Percentiles rank a stretch among this genome's conserved stretches.
These are phyloP conservation scores for Thecophora atra DNA, from an alignment of 2,888 invertebrate genomes.

Conservation along the genomic window DNA sequence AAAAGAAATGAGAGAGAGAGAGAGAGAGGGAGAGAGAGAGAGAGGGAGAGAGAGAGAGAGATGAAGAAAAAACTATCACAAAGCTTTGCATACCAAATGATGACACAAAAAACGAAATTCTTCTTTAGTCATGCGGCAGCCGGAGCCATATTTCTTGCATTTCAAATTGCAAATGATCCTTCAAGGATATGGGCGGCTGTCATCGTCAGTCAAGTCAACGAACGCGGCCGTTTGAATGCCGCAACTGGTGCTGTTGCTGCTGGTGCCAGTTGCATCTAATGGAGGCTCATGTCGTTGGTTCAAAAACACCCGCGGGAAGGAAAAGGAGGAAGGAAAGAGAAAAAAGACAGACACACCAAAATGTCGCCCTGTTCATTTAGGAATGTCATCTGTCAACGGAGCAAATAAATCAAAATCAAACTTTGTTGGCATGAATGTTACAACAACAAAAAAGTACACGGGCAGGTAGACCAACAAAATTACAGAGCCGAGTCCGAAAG, in stretches of 20 bases:
- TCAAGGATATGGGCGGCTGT: slow-evolving; percentile 37
- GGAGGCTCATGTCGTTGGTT: slow-evolving; percentile 24
- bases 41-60: background rate
- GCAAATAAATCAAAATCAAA: slow-evolving; percentile 51
- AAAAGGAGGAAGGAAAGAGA: background rate
- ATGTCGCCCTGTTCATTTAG: slow-evolving; percentile 43
- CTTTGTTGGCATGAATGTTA: slow-evolving; percentile 36
- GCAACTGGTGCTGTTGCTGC: no score
- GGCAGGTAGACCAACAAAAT: background rate
- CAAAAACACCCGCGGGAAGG: background rate
- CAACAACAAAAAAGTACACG: slow-evolving; percentile 22
- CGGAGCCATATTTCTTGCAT: slow-evolving; percentile 35
- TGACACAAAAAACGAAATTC: background rate
- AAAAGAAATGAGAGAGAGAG: background rate
- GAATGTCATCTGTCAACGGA: slow-evolving; percentile 49
- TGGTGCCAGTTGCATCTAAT: slow-evolving; percentile 15
- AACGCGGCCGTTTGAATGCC: slow-evolving; percentile 2
- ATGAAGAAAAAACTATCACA: background rate
- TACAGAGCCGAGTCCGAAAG: background rate
- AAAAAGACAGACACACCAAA: background rate
- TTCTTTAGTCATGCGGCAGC: background rate
- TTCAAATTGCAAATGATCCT: slow-evolving; percentile 38
- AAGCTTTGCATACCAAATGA: background rate
- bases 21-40: background rate
- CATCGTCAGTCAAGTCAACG: slow-evolving; percentile 33